phyloP scores from a whole-genome alignment of 1,140 invertebrate genomes.

The Drosophila fuyamai region DNA sequence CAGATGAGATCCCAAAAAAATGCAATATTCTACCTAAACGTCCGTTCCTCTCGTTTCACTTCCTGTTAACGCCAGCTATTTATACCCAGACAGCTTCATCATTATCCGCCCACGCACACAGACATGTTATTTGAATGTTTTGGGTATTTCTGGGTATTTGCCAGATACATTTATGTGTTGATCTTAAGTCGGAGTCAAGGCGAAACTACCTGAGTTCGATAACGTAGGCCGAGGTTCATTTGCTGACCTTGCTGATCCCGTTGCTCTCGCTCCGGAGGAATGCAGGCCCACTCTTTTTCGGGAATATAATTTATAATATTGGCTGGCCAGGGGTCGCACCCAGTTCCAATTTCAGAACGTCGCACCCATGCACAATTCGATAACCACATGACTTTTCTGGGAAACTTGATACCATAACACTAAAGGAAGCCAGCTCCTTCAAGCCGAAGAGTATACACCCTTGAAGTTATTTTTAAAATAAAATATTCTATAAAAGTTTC shows the following conservation, averaged over 20 bases:
- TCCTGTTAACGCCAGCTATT: constrained; percentile 65
- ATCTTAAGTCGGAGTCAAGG: constrained; percentile 71
- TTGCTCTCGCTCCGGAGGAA: constrained; percentile 19
- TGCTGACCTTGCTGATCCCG: constrained; percentile 34
- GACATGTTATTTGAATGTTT: constrained; percentile 23
- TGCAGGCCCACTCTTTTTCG: constrained; percentile 4
- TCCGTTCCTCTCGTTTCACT: constrained; percentile 59
- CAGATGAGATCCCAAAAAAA: constrained; percentile 5
- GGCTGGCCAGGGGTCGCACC: constrained; percentile 38
- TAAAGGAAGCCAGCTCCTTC: too few relatives aligned
- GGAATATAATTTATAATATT: constrained; percentile 6
- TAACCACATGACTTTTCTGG: constrained; percentile 61
- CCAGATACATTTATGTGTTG: constrained; percentile 30
- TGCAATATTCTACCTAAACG: constrained; percentile 32
- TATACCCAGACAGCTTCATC: constrained; percentile 62
- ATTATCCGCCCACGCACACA: constrained; percentile 31
- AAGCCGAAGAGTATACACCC: too few relatives aligned
- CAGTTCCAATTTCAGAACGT: constrained; percentile 49
- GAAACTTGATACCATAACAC: constrained; percentile 15
- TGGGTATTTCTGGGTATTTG: constrained; percentile 53
- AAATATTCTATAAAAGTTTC: too few relatives aligned
- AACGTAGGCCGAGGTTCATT: constrained; percentile 36
- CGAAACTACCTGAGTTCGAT: constrained; percentile 61
- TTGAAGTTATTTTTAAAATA: too few relatives aligned
- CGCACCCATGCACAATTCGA: constrained; percentile 48